Evolutionary conservation across 1,140 invertebrate genomes (phyloP), one percentile per base, ranked within the genome.

Genomic region (Zophobas atratus): DNA sequence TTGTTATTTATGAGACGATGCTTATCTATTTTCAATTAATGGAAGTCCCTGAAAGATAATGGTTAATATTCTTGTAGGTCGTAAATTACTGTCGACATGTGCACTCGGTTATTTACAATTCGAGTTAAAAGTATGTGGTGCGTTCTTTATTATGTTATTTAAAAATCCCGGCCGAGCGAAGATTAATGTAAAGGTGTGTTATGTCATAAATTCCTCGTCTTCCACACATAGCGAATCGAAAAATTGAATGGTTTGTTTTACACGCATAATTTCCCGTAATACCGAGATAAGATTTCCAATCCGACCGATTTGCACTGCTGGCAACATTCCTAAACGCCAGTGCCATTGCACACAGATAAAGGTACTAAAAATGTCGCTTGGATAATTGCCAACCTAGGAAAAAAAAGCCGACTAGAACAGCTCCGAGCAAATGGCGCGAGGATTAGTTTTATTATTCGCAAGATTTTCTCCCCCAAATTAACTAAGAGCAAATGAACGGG

Each of bases 261-360:
- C 20, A 20, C 20, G 20, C 20, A 20, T 20, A 20, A 20, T 20
- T 20, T 20, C 20, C 20, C 20, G 20, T 20, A 20, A 56, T 5
- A 56, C 3, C 53, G 53, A 70, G 33, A 48, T 6, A 46, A 70
- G 38, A 70, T 70, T 49, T 70, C 32, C 34, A 70, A 33, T 72
- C 36, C 36, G 20, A 6, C 8, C 38, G 53, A 78, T 67, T 36
- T 77, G 70, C 71, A 74, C 46, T n/a, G 36, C 49, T 78, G 77
- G 77, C 77, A 78, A 46, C 34, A 63, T 60, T 77, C 76, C 77
- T 75, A 78, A 75, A 75, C 41, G 70, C 43, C 63, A 39, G 32
- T 56, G 38, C 32, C 8, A 51, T 72, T 53, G 70, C 46, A 72
- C 5, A n/a, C n/a, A 51, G 67, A 77, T 70, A 41, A 35, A 33